These are phyloP conservation scores for Alfaro cultratus DNA, from an alignment of 2,797 vertebrate genomes.

Conservation along the genomic window DNA sequence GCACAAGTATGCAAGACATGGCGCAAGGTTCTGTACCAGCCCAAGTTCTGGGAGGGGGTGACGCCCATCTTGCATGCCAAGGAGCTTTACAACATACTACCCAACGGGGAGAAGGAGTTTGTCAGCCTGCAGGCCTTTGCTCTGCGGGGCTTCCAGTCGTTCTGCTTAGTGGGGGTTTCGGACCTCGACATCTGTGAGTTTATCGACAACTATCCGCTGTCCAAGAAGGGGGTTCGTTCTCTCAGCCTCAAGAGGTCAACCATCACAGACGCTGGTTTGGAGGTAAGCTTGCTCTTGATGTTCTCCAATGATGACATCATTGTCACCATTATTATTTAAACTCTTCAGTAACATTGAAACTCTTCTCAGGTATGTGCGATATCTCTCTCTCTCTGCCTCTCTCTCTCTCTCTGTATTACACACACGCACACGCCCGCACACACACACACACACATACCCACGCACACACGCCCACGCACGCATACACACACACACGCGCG, in stretches of 20 bases:
- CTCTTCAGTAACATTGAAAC: not conserved
- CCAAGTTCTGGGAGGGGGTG: slow-evolving; percentile 97
- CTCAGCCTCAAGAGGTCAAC: slow-evolving; percentile 98
- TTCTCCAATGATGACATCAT: not conserved
- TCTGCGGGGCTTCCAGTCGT: slow-evolving; percentile 93
- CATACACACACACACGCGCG: no score
- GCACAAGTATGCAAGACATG: slow-evolving; percentile 98
- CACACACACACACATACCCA: not conserved
- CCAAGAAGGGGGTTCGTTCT: slow-evolving; percentile 97
- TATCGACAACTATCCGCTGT: slow-evolving; percentile 98
- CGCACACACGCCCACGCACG: no score
- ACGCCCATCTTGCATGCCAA: slow-evolving; percentile 95
- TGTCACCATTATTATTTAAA: not conserved
- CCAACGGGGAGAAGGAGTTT: slow-evolving; percentile 94
- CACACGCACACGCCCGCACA: not conserved
- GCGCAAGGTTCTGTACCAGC: slow-evolving; percentile 95
- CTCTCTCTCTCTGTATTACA: not conserved
- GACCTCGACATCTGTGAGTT: slow-evolving; percentile 99
- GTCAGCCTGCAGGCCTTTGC: slow-evolving; percentile 97
- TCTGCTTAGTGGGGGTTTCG: slow-evolving; percentile 96
- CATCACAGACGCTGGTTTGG: slow-evolving; percentile 96
- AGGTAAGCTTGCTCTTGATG: slow-evolving; percentile 83
- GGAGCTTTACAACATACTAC: slow-evolving; percentile 93
- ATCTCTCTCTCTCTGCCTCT: not conserved
- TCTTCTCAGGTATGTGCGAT: not conserved